Conservation (phyloP, 2,888 invertebrate species). For the Ornithoptera alexandrae region DNA sequence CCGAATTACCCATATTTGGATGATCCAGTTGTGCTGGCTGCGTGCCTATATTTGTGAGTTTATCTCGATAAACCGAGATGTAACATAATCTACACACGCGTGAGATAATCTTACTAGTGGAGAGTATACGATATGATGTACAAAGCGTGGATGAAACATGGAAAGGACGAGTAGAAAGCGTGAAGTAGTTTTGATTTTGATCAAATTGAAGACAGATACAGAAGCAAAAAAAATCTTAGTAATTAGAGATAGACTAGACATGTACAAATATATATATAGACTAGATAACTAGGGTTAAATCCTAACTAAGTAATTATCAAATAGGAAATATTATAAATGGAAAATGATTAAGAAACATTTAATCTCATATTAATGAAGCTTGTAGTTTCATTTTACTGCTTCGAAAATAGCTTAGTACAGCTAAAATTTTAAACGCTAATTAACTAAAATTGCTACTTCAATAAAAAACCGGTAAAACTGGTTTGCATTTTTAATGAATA, state of each 20-base stretch:
- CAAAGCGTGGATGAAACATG: background rate
- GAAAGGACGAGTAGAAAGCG: background rate
- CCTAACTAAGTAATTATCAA: no score
- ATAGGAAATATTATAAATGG: background rate
- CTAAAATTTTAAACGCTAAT: background rate
- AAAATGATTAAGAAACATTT: background rate
- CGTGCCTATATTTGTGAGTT: slow-evolving; percentile 6
- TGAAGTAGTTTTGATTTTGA: background rate
- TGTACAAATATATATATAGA: no score
- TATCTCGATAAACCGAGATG: slow-evolving; percentile 12
- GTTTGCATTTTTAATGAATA: background rate
- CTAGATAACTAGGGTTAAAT: no score
- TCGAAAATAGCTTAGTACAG: background rate
- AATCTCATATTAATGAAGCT: background rate
- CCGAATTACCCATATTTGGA: background rate
- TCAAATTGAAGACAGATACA: background rate
- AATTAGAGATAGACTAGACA: no score
- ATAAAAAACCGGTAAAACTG: background rate
- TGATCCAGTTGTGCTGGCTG: slow-evolving; percentile 3
- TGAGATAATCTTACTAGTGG: slow-evolving; percentile 1
- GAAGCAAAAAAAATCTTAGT: no score
- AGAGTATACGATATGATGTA: background rate
- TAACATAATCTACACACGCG: slow-evolving; percentile 3
- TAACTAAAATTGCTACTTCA: background rate
- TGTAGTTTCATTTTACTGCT: background rate